phyloP scores from a whole-genome alignment of 2,888 invertebrate genomes.

The Drosophila subquinaria region DNA sequence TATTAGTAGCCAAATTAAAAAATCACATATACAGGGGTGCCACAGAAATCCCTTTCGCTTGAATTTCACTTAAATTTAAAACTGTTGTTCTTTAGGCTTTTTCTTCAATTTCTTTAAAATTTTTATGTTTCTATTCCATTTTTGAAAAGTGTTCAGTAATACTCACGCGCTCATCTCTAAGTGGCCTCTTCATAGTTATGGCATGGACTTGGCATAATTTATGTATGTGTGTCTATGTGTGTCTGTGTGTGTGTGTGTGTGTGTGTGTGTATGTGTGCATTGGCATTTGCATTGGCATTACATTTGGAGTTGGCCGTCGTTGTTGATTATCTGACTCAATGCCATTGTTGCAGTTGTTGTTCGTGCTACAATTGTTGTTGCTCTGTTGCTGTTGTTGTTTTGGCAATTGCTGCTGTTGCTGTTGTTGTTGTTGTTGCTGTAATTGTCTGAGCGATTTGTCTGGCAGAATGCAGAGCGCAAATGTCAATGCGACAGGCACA shows the following conservation, averaged over 20 bases:
- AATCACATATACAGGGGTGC: no score
- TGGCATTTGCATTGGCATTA: slow-evolving; percentile 74
- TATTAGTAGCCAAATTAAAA: no score
- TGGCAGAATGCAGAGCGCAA: slow-evolving; percentile 68
- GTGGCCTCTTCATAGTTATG: slow-evolving; percentile 23
- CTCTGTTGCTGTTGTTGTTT: slow-evolving; percentile 30
- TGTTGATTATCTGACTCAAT: slow-evolving; percentile 74
- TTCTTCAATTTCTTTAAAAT: not conserved
- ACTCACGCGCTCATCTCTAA: slow-evolving; percentile 23
- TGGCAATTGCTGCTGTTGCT: slow-evolving; percentile 47
- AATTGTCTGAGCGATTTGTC: slow-evolving; percentile 70
- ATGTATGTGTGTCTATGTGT: slow-evolving; percentile 2
- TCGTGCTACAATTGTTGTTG: slow-evolving; percentile 27
- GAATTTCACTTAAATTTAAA: no score
- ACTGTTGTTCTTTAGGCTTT: not conserved
- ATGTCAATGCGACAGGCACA: slow-evolving; percentile 71
- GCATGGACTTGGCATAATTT: slow-evolving; percentile 27
- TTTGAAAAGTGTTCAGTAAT: not conserved
- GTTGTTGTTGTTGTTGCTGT: slow-evolving; percentile 33
- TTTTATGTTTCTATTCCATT: not conserved
- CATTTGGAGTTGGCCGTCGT: slow-evolving; percentile 62
- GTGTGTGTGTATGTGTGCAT: slow-evolving; percentile 32
- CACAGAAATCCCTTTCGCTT: no score
- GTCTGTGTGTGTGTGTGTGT: slow-evolving; percentile 23
- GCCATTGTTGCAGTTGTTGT: slow-evolving; percentile 57